Base-by-base conservation (phyloP, 1,140 invertebrate species). In the Nilaparvata lugens region DNA sequence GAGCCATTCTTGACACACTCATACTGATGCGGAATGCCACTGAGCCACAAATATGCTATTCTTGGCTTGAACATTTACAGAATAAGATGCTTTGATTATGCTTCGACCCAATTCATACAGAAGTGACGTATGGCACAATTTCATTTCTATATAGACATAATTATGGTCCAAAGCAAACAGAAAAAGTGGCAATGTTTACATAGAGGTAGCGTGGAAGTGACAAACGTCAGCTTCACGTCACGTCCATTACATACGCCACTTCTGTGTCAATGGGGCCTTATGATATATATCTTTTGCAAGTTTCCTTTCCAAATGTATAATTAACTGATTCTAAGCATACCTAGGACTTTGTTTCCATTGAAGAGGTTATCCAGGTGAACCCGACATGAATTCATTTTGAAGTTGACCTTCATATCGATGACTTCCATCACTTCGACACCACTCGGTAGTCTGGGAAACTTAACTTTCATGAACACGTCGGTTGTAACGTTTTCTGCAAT, bases 311-410 rank as follows among this genome's bases (percentile, higher is more conserved):
- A 9, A 7, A 13, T 5, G 25, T 14, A 23, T n/a, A n/a, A n/a
- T n/a, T n/a, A n/a, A n/a, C n/a, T 35, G 4, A 35, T 6, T 35
- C 9, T 19, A 14, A 31, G 65, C 70, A 71, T 67, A 78, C 84
- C 81, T 65, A 83, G 68, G 42, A 81, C 76, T 69, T 82, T 80
- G 64, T 83, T 81, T 16, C 81, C 82, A 62, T 85, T 82, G 68
- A 84, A 85, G 43, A 83, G 72, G 71, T 85, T 85, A 53, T 80
- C 78, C 75, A 86, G 78, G 56, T 81, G 75, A 23, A 84, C 71
- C 67, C 78, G 78, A 56, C 81, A 72, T 35, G 79, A 78, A 55
- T 78, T 76, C 64, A 84, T 79, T 42, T 72, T 74, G 69, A 84
- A 84, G 66, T 84, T 81, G 5, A 86, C 79, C 68, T 80, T 75